phyloP scores from a whole-genome alignment of 2,113 vertebrate genomes.

The Mustela lutreola region DNA sequence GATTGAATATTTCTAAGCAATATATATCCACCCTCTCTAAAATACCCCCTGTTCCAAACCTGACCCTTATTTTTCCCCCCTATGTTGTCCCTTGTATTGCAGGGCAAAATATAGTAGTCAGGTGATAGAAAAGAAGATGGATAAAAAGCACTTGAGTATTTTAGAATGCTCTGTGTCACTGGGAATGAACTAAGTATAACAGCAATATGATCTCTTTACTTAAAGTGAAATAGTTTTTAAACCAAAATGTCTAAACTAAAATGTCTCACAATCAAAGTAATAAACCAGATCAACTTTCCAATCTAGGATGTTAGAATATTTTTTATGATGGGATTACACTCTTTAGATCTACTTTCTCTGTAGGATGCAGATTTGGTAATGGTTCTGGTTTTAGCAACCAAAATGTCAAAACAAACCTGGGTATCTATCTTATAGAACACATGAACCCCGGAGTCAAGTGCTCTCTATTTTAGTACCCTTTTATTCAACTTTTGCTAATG shows the following conservation, averaged over 20 bases:
- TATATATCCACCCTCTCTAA: neutral
- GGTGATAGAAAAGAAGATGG: neutral
- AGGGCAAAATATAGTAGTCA: neutral
- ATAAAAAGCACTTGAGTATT: neutral
- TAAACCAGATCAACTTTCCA: neutral
- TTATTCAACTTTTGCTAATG: neutral
- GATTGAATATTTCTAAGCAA: neutral
- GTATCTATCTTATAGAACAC: neutral
- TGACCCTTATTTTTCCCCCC: neutral
- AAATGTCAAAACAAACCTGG: neutral
- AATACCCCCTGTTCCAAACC: neutral
- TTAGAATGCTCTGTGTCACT: neutral
- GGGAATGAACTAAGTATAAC: neutral
- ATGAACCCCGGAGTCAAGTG: neutral
- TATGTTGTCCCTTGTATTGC: neutral
- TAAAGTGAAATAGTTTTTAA: neutral
- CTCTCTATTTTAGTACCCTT: neutral
- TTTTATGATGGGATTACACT: neutral
- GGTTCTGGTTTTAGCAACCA: neutral
- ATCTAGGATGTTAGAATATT: neutral
- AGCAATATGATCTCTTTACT: neutral
- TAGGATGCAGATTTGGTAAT: neutral
- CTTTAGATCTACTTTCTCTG: neutral
- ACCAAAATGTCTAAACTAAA: slow-evolving; percentile 53
- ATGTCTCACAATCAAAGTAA: neutral